phyloP scores from a whole-genome alignment of 1,140 invertebrate species.

The Nebria ingens region DNA sequence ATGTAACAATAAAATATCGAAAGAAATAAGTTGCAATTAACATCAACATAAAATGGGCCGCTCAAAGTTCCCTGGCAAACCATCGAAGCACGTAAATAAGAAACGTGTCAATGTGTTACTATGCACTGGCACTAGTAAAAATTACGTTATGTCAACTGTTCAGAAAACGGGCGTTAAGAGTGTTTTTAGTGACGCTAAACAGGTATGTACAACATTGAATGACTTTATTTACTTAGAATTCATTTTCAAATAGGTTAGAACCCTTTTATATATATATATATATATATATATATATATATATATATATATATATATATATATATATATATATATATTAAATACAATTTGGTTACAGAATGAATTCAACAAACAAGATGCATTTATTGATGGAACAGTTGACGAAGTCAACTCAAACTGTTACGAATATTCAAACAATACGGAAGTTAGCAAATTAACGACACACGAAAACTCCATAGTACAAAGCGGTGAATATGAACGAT shows the following conservation, averaged over 20 bases:
- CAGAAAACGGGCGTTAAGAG: constrained; percentile 39
- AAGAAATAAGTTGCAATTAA: background rate
- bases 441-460: background rate
- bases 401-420: background rate
- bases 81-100: constrained; percentile 71
- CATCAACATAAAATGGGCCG: constrained; percentile 41
- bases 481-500: background rate
- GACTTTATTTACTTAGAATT: too few species aligned
- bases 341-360: constrained; percentile 26
- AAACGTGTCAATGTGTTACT: constrained; percentile 66
- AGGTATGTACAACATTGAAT: too few species aligned
- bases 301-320: background rate
- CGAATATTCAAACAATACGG: background rate
- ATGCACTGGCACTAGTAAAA: constrained; percentile 37
- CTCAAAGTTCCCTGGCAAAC: constrained; percentile 74
- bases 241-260: constrained; percentile 14
- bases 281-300: constrained; percentile 32
- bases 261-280: constrained; percentile 25
- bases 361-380: background rate
- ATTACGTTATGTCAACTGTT: constrained; percentile 37
- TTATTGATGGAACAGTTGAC: background rate
- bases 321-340: background rate
- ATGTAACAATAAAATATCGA: background rate
- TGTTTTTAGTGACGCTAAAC: constrained; percentile 35
- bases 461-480: background rate